phyloP scores from a whole-genome alignment of 2,113 vertebrate species.

The Willisornis vidua region DNA sequence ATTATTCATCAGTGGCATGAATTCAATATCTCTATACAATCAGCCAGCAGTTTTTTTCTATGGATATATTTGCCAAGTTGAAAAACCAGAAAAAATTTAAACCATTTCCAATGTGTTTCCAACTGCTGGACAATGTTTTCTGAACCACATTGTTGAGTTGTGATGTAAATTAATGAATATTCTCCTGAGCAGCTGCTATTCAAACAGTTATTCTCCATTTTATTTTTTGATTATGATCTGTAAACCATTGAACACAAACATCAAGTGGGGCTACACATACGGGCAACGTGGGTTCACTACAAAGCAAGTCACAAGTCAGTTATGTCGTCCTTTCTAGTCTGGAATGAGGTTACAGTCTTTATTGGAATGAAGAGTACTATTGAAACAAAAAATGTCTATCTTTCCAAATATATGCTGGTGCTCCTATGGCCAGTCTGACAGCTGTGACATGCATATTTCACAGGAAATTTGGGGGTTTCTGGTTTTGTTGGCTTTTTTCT shows the following conservation, averaged over 20 bases:
- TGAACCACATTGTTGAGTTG: not conserved
- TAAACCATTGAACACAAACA: not conserved
- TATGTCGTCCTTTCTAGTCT: not conserved
- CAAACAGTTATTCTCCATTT: not conserved
- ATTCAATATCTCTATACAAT: not conserved
- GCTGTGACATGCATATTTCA: not conserved
- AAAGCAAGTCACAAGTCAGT: not conserved
- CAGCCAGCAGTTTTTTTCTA: not conserved
- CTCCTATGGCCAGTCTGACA: not conserved
- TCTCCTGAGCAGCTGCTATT: not conserved
- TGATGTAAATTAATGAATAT: slow-evolving; percentile 2
- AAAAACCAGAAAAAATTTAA: slow-evolving; percentile 28
- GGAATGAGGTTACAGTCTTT: not conserved
- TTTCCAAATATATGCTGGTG: not conserved
- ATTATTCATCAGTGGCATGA: not conserved
- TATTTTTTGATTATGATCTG: not conserved
- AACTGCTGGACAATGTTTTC: slow-evolving; percentile 13
- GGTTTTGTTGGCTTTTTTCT: not conserved
- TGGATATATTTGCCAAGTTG: not conserved
- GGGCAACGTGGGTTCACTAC: not conserved
- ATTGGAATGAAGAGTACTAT: not conserved
- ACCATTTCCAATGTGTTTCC: not conserved
- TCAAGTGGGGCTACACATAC: not conserved
- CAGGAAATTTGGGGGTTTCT: not conserved
- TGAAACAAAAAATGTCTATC: not conserved